These are phyloP conservation scores for Schizopygopsis pylzovi DNA, from an alignment of 2,797 vertebrate genomes.

Conservation along the genomic window DNA sequence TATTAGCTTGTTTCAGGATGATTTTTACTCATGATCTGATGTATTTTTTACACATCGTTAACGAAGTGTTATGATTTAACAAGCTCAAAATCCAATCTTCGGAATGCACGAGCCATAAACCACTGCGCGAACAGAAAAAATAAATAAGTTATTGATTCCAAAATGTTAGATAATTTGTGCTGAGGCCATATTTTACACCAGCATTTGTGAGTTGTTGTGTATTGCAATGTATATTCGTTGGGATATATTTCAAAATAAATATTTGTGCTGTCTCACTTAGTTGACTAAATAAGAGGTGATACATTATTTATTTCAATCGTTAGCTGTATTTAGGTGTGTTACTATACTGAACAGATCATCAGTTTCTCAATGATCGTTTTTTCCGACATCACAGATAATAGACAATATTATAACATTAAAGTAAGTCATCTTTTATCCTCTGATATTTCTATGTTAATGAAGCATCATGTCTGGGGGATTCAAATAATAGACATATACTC, in stretches of 20 bases:
- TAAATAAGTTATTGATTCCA: background rate
- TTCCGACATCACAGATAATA: background rate
- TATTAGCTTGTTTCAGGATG: background rate
- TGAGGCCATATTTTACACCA: background rate
- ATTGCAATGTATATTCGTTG: background rate
- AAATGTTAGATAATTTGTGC: background rate
- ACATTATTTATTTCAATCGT: background rate
- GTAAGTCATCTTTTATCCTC: background rate
- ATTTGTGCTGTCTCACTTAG: background rate
- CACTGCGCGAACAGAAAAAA: background rate
- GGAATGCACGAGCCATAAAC: background rate
- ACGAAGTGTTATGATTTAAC: background rate
- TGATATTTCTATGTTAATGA: slow-evolving; percentile 3
- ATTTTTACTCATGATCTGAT: background rate
- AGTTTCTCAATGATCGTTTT: background rate
- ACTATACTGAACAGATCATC: background rate
- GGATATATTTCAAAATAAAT: background rate
- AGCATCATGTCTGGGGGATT: background rate
- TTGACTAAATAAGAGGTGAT: background rate
- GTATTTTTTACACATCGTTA: background rate
- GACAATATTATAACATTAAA: background rate
- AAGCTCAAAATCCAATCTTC: background rate
- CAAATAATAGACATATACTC: background rate
- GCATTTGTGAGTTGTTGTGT: background rate
- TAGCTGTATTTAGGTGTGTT: background rate